phyloP scores from a whole-genome alignment of 2,888 invertebrate species.

The Drosophila diplacantha region DNA sequence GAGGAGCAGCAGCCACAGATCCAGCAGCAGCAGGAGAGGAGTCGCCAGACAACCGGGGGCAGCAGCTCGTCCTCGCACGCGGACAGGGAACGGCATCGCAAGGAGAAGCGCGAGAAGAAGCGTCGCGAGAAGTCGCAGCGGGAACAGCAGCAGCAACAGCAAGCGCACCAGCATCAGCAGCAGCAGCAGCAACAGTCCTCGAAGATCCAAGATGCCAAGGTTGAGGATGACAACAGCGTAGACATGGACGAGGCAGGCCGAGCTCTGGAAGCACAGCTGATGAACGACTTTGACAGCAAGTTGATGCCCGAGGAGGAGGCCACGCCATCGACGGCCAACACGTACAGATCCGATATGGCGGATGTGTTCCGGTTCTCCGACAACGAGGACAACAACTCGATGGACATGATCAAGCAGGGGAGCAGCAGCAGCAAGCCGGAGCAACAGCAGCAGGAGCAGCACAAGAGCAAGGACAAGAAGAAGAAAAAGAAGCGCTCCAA shows the following conservation, averaged over 20 bases:
- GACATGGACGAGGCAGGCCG: slow-evolving; percentile 90
- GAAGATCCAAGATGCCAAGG: slow-evolving; percentile 47
- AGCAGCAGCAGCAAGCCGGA: slow-evolving; percentile 17
- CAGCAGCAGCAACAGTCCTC: slow-evolving; percentile 52
- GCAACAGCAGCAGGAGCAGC: slow-evolving; percentile 38
- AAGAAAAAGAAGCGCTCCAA: slow-evolving; percentile 91
- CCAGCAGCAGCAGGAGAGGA: slow-evolving; percentile 35
- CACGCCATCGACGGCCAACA: slow-evolving; percentile 76
- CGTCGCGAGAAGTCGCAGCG: slow-evolving; percentile 80
- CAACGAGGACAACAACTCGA: slow-evolving; percentile 80
- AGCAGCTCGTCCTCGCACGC: slow-evolving; percentile 51
- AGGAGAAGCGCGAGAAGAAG: slow-evolving; percentile 82
- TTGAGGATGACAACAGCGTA: slow-evolving; percentile 85
- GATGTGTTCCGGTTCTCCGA: slow-evolving; percentile 82
- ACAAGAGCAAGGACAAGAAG: slow-evolving; percentile 85
- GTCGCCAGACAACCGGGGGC: slow-evolving; percentile 18
- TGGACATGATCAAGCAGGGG: slow-evolving; percentile 73
- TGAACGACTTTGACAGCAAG: slow-evolving; percentile 82
- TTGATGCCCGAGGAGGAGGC: slow-evolving; percentile 77
- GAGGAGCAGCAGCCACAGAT: slow-evolving; percentile 65
- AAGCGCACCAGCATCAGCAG: slow-evolving; percentile 39
- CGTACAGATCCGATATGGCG: slow-evolving; percentile 77
- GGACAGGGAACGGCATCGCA: slow-evolving; percentile 76
- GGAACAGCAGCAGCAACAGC: slow-evolving; percentile 52
- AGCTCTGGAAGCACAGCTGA: slow-evolving; percentile 88